phyloP scores from a whole-genome alignment of 1,140 invertebrate species.

The Drosophila pectinifera region DNA sequence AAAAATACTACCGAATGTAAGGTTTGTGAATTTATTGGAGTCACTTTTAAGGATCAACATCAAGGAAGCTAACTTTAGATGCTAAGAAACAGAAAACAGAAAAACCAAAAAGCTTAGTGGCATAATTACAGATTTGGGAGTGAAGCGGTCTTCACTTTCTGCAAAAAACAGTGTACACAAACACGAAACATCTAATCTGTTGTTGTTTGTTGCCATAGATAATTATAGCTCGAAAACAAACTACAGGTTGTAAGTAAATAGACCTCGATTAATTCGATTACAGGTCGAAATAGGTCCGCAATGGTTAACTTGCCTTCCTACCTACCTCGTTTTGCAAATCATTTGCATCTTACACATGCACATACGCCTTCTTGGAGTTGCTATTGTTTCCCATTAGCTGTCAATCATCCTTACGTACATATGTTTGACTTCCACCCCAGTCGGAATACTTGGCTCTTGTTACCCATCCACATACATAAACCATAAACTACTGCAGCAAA shows the following conservation, averaged over 20 bases:
- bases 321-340: constrained; percentile 38
- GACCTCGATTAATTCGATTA: constrained; percentile 48
- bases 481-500: constrained; percentile 14
- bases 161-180: neutral
- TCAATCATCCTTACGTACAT: constrained; percentile 49
- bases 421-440: constrained; percentile 46
- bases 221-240: constrained; percentile 40
- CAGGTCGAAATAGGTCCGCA: constrained; percentile 42
- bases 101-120: neutral
- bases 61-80: too few species aligned
- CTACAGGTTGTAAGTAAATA: constrained; percentile 45
- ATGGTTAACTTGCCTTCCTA: constrained; percentile 35
- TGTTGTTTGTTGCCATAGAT: constrained; percentile 31
- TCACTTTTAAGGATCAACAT: neutral
- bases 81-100: neutral
- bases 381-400: constrained; percentile 46
- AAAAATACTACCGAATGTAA: constrained; percentile 13
- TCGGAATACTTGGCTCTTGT: constrained; percentile 33
- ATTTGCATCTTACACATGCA: constrained; percentile 42
- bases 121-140: constrained; percentile 6
- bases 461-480: constrained; percentile 31
- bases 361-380: constrained; percentile 27
- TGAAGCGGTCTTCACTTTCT: constrained; percentile 4
- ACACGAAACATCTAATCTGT: constrained; percentile 24
- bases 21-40: neutral